Evolutionary conservation across 37 sponge, comb jelly and placozoan genomes (phyloP).

Genomic region (Eunapius fragilis): DNA sequence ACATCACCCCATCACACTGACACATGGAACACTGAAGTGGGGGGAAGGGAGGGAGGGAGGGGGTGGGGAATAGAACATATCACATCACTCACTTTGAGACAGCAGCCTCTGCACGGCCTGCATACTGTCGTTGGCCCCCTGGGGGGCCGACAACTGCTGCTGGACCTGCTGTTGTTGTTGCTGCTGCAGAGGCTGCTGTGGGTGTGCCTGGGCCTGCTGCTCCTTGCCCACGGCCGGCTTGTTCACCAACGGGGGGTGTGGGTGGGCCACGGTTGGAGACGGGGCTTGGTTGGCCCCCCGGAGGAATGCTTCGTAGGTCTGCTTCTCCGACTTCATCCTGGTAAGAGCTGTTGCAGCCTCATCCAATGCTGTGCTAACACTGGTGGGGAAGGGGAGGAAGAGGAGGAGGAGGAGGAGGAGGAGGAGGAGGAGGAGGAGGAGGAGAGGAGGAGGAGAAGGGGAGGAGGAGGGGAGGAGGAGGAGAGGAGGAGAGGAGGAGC

Average conservation of each 20-base stretch:
- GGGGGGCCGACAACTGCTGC: background rate
- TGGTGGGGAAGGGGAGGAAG: background rate
- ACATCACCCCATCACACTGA: no score
- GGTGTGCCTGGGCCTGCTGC: conserved; percentile 17
- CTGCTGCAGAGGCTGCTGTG: conserved; percentile 19
- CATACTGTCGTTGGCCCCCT: conserved; percentile 32
- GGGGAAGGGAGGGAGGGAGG: no score
- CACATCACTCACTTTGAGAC: conserved; percentile 30
- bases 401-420: background rate
- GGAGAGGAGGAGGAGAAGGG: background rate
- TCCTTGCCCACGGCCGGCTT: background rate
- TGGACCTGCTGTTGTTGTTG: background rate
- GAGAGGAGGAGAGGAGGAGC: background rate
- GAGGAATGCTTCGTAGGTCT: conserved; percentile 48
- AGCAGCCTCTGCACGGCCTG: conserved; percentile 63
- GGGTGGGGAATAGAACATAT: background rate
- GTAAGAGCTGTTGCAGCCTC: conserved; percentile 83
- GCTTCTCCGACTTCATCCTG: conserved; percentile 66
- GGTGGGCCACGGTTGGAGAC: background rate
- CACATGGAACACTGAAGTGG: no score
- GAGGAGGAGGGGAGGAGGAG: background rate
- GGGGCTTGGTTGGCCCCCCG: conserved; percentile 51
- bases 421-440: background rate
- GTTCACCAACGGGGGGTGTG: background rate
- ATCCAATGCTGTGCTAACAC: conserved; percentile 82